A percentile compares a stretch with the other conserved stretches of the same genome.
Evolutionary conservation across 2,888 invertebrate genomes (phyloP).

Genomic region (Andrena haemorrhoa): DNA sequence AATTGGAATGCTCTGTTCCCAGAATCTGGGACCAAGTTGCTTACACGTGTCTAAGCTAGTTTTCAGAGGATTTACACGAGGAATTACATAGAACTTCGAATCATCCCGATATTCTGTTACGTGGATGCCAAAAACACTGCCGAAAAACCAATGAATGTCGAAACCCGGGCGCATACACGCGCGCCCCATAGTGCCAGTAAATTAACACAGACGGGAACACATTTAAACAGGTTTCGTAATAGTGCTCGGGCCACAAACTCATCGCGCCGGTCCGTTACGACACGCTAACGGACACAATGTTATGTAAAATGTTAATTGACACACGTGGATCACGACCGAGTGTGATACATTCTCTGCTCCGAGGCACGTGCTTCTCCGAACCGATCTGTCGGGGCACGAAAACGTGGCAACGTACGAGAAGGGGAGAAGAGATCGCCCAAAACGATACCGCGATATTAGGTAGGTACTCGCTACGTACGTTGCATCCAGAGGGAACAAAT

Average conservation of each 20-base stretch:
- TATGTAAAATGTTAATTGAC: conserved; percentile 60
- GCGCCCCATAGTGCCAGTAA: conserved; percentile 12
- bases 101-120: neutral
- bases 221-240: conserved; percentile 41
- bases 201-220: conserved; percentile 28
- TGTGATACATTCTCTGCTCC: conserved; percentile 1
- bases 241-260: conserved; percentile 8
- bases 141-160: conserved; percentile 29
- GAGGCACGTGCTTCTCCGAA: neutral
- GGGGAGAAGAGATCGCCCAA: neutral
- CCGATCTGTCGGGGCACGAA: neutral
- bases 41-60: too few species aligned
- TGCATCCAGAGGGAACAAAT: neutral
- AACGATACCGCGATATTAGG: neutral
- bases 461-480: neutral
- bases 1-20: too few species aligned
- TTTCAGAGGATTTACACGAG: neutral
- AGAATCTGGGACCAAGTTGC: too few species aligned
- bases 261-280: conserved; percentile 34
- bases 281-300: conserved; percentile 33
- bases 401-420: neutral
- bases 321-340: conserved; percentile 26
- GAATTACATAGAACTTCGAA: neutral
- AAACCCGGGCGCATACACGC: conserved; percentile 8
- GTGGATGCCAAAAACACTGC: neutral